Base-by-base conservation (phyloP, 2,888 invertebrate species). In the Tachina fera region DNA sequence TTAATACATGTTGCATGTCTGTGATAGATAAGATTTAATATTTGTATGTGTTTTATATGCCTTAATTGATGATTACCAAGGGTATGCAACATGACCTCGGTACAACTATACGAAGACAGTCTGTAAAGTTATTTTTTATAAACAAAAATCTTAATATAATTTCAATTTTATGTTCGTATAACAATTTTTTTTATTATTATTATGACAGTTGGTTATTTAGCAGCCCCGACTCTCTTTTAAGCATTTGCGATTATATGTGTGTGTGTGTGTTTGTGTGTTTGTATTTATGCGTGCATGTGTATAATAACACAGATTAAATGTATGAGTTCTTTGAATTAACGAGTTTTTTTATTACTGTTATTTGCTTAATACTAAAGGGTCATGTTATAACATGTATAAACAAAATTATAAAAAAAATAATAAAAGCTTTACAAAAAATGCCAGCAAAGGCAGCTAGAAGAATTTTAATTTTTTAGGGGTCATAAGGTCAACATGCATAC, bases 11-110 rank as follows among this genome's bases (percentile, higher is more conserved):
- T 85, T 85, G 85, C 85, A 85, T 85, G 85, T 75, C 58, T 82
- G 39, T 56, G 14, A 82, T 74, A 82, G 82, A 82, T 85, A 86
- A 82, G 85, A 83, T 86, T 82, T 86, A 75, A 79, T 86, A 83
- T 83, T 78, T 67, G 58, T 67, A 45, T 67, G 58, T 67, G 39
- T 47, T 67, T 79, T 75, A 74, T 71, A 67, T 78, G 65, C 31
- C 49, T 72, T 86, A 79, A 86, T 76, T 86, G 79, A 79, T 83
- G 67, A 86, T 79, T 79, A 67, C 67, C 82, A 78, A 68, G 81
- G 68, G 63, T 76, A 70, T 63, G 61, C 51, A n/a, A 70, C 51
- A 78, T 71, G 53, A 39, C 53, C 45, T 43, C 49, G n/a, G 11
- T 63, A 19, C 13, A 49, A 0, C 16, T 11, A 9, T 11, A 61